Conservation (phyloP, 1,140 invertebrate species). For the Harlomillsia oculata region DNA sequence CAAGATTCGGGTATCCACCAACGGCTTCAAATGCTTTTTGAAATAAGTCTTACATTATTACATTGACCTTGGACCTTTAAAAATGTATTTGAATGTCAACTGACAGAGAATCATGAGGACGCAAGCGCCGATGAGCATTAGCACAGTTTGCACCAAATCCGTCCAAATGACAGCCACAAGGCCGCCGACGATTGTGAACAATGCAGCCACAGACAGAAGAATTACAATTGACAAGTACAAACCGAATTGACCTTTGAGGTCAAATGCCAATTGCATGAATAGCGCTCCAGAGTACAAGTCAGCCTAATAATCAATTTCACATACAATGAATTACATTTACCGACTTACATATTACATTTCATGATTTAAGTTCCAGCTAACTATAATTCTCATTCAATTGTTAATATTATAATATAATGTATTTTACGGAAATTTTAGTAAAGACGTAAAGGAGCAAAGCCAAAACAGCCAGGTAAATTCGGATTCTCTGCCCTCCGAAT, state of each 20-base stretch:
- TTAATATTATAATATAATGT: background rate
- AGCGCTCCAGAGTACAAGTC: conserved; percentile 48
- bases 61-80: no score
- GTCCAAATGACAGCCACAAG: conserved; percentile 50
- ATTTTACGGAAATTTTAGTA: conserved; percentile 50
- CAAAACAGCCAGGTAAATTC: conserved; percentile 47
- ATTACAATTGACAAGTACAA: conserved; percentile 46
- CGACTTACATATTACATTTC: background rate
- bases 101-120: conserved; percentile 46
- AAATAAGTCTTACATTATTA: background rate
- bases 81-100: conserved; percentile 31
- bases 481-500: conserved; percentile 49
- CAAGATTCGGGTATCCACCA: conserved; percentile 44
- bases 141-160: conserved; percentile 49
- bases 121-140: conserved; percentile 49
- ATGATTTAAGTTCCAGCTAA: no score
- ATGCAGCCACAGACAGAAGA: conserved; percentile 43
- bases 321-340: background rate
- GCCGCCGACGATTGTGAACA: conserved; percentile 47
- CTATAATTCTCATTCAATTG: no score
- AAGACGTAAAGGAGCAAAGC: conserved; percentile 50
- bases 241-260: conserved; percentile 36
- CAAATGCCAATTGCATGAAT: conserved; percentile 46
- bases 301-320: conserved; percentile 37
- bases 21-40: conserved; percentile 42